These are phyloP conservation scores for Papilio machaon DNA, from an alignment of 1,140 invertebrate species.

Conservation along the genomic window DNA sequence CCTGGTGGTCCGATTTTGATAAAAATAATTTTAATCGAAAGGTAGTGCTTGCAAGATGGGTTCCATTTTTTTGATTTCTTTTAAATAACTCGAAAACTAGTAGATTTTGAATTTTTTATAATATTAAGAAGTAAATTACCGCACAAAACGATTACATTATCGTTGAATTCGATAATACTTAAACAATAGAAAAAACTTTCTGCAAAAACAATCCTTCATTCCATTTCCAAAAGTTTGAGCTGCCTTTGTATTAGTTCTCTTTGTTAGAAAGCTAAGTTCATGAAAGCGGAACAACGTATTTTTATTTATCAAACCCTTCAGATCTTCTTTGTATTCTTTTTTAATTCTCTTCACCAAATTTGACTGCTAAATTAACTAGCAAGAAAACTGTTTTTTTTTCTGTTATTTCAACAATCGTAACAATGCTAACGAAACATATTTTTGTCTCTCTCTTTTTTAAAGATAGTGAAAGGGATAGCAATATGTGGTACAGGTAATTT, in stretches of 20 bases:
- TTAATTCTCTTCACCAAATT: background rate
- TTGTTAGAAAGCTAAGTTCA: constrained; percentile 12
- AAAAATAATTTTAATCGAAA: too few relatives aligned
- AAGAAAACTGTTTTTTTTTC: background rate
- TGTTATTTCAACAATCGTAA: too few relatives aligned
- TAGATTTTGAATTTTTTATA: too few relatives aligned
- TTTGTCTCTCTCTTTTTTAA: too few relatives aligned
- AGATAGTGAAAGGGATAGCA: too few relatives aligned
- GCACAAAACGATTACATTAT: background rate
- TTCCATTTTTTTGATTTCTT: too few relatives aligned
- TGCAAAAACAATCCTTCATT: background rate
- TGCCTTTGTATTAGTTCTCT: background rate
- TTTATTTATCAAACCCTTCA: background rate
- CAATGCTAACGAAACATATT: too few relatives aligned
- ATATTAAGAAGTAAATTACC: background rate
- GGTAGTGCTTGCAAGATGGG: too few relatives aligned
- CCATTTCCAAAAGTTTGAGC: background rate
- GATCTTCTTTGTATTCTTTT: background rate
- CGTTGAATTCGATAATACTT: background rate
- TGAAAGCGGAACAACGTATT: background rate
- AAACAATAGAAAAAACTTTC: constrained; percentile 6
- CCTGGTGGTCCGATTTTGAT: too few relatives aligned
- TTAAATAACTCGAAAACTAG: too few relatives aligned
- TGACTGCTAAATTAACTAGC: background rate
- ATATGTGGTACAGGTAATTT: too few relatives aligned